Conservation (phyloP, 2,797 vertebrate genomes). For the Phoebastria nigripes region DNA sequence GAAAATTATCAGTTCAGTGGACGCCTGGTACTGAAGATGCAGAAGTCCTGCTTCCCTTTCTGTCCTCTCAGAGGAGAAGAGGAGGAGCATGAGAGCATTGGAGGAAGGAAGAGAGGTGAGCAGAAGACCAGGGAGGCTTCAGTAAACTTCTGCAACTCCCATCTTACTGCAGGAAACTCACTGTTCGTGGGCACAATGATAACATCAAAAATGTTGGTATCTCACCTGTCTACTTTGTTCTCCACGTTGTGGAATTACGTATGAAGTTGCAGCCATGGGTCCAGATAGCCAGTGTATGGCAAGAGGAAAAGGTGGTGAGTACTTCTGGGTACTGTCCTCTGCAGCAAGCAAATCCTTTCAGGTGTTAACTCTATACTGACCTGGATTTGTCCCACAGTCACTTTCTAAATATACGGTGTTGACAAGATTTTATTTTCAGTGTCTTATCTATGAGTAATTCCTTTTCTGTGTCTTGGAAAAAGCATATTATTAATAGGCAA, state of each 20-base stretch:
- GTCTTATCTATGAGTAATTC: slow-evolving; percentile 55
- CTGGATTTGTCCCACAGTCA: slow-evolving; percentile 5
- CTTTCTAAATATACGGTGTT: slow-evolving; percentile 41
- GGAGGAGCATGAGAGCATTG: not conserved
- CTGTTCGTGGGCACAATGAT: not conserved
- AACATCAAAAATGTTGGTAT: not conserved
- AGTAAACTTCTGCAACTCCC: not conserved
- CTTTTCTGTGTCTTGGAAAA: slow-evolving; percentile 58
- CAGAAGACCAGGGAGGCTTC: not conserved
- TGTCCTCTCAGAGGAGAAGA: not conserved
- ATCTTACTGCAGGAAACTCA: not conserved
- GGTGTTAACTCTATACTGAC: not conserved
- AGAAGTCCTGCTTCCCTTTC: not conserved
- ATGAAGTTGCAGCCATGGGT: not conserved
- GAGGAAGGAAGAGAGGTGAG: not conserved
- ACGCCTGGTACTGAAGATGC: not conserved
- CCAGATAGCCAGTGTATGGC: not conserved
- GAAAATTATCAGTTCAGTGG: not conserved
- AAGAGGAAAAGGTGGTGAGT: not conserved
- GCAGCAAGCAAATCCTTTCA: not conserved
- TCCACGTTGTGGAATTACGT: not conserved
- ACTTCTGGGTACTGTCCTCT: not conserved
- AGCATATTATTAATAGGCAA: slow-evolving; percentile 47
- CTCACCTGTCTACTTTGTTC: not conserved
- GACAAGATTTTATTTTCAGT: slow-evolving; percentile 46